A percentile compares a stretch with the other conserved stretches of the same genome.
Evolutionary conservation across 2,113 vertebrate genomes (phyloP).

Genomic region (Oncorhynchus keta): DNA sequence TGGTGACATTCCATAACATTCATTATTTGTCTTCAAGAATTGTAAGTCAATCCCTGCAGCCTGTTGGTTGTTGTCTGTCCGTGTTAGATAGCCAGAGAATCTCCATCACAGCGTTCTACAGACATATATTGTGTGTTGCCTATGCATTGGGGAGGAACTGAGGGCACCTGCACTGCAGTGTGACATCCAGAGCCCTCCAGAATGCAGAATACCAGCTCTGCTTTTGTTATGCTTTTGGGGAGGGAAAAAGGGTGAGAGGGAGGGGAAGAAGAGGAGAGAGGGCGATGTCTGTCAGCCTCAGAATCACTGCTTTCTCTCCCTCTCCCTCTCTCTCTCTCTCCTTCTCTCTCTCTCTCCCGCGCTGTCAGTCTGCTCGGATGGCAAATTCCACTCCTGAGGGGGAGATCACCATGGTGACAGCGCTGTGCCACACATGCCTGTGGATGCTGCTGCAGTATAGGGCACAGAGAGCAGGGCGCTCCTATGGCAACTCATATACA

Average conservation of each 20-base stretch:
- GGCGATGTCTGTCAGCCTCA: constrained; percentile 44
- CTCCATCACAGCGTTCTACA: background rate
- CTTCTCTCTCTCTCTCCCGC: constrained; percentile 31
- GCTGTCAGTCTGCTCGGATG: constrained; percentile 59
- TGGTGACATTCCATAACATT: background rate
- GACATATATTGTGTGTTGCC: constrained; percentile 1
- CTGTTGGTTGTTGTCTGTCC: background rate
- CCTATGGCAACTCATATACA: constrained; percentile 69
- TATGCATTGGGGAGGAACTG: background rate
- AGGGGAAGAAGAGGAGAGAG: too few species aligned
- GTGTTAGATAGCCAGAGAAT: background rate
- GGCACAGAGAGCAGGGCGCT: constrained; percentile 67
- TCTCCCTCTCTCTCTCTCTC: background rate
- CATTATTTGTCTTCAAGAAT: background rate
- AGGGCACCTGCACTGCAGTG: constrained; percentile 19
- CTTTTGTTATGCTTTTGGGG: constrained; percentile 51
- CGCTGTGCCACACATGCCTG: constrained; percentile 59
- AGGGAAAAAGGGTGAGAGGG: background rate
- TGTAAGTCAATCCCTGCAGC: background rate
- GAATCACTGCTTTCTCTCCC: constrained; percentile 18
- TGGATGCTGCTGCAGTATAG: constrained; percentile 73
- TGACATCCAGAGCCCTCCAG: constrained; percentile 41
- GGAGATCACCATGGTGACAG: constrained; percentile 79
- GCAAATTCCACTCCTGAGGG: constrained; percentile 62
- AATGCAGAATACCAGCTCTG: constrained; percentile 41